Evolutionary conservation across 2,113 vertebrate genomes (phyloP), one percentile per base, ranked within the genome.

Genomic region (Zapornia atra): DNA sequence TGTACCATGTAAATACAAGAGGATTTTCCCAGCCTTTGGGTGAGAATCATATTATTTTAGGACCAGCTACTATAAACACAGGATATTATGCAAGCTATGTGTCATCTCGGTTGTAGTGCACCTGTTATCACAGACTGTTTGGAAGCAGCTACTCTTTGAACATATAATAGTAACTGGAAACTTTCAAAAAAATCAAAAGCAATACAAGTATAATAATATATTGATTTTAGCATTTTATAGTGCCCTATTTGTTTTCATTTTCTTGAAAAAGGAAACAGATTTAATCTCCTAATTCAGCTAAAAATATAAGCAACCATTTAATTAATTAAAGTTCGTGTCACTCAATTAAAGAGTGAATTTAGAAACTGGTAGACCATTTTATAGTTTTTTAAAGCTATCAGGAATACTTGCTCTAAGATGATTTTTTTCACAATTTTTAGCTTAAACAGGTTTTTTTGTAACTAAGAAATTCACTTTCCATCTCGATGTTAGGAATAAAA

Each of bases 241-340:
- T 65, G 26, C 7, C 10, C 28, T n/a, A 80, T 53, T 42, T 81
- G 26, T 15, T 76, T 93, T 82, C 3, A 82, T 72, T 86, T 83
- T 84, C 88, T 70, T 90, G 64, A 51, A 64, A 69, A 94, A 71
- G 6, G 33, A 89, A 95, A 83, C 44, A 48, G 46, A 70, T 53
- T 75, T 82, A 86, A 86, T 88, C 93, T 50, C 63, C 34, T 72
- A 92, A 91, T 93, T 92, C 70, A 88, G 33, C 44, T 63, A 86
- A 96, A 94, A 96, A 82, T 78, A 95, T 82, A 90, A 82, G 14
- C 25, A 88, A 82, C 26, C 53, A 75, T 93, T 88, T 93, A 86
- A 94, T 95, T 94, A 95, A 96, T 94, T 94, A 73, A 94, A 95
- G 59, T 82, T 94, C 90, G 81, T 34, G 54, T 82, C 79, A 90